Evolutionary conservation across 2,113 vertebrate species (phyloP).

Genomic region (Romanogobio albipinnatus): DNA sequence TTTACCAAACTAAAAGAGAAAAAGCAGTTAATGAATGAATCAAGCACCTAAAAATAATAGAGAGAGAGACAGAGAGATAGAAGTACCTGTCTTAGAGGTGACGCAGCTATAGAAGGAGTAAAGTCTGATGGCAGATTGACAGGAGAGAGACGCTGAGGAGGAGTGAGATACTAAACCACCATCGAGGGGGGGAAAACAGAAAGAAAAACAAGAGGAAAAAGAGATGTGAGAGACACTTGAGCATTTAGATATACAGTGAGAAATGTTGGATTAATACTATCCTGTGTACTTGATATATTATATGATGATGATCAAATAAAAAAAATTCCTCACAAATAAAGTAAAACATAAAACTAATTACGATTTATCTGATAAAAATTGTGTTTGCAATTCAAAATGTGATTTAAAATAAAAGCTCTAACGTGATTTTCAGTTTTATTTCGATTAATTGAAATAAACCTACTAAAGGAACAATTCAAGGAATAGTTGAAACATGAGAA

Average conservation of each 20-base stretch:
- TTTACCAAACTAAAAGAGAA: constrained; percentile 10
- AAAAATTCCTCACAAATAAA: neutral
- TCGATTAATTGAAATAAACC: neutral
- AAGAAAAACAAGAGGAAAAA: neutral
- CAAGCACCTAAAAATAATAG: neutral
- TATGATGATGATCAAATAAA: neutral
- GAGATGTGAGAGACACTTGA: neutral
- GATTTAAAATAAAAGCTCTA: neutral
- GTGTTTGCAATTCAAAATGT: neutral
- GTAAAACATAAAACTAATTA: neutral
- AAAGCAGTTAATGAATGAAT: neutral
- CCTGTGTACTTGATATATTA: neutral
- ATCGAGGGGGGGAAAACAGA: neutral
- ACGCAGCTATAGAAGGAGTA: constrained; percentile 76
- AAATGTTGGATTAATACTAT: neutral
- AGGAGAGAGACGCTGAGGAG: constrained; percentile 71
- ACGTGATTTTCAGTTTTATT: too few species aligned
- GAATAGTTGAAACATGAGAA: neutral
- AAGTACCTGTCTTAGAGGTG: constrained; percentile 75
- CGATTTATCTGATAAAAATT: too few species aligned
- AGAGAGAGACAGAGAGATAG: neutral
- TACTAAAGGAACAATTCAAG: neutral
- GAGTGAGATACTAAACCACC: constrained; percentile 66
- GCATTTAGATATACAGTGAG: neutral
- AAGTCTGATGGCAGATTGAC: constrained; percentile 75